Base-by-base conservation (phyloP, 2,888 invertebrate genomes). In the Lochmaea crataegi region DNA sequence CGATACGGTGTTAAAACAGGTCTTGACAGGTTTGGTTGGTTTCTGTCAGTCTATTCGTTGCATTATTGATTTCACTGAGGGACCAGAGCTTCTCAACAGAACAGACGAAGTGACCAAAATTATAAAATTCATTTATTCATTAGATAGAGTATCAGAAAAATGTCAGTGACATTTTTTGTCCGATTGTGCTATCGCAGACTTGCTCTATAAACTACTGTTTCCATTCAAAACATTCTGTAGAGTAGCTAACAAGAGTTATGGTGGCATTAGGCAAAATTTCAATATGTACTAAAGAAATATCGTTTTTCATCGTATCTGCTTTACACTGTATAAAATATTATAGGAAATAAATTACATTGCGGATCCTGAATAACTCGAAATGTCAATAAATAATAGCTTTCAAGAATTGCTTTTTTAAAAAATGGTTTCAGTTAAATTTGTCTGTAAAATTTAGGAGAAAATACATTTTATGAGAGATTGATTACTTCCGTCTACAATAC, bases 201-300 rank as follows among this genome's bases (percentile, higher is more conserved):
- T 42, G 42, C 11, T 42, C 10, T 42, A 2, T 10, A 2, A 11
- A 42, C 12, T 12, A 2, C 42, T 42, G 12, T 11, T 11, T 42
- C 12, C 12, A 42, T 10, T 11, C 11, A 10, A 10, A 42, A 42
- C 42, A 42, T 3, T 11, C 42, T 42, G 42, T 42, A 42, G 12
- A 11, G 11, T 12, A 63, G 12, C 16, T 70, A 75, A 74, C 76
- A 80, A 84, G 84, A 84, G 79, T 84, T 85, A 84, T 84, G 80
- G 81, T 66, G 74, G 83, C 81, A 84, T 84, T 84, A 83, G 81
- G 81, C 81, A 80, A 84, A 85, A 85, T 84, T 85, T 84, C 85
- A 85, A 85, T 85, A 84, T 85, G 83, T 82, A 82, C 78, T 76
- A 76, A 79, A 83, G 84, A 85, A 84, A 85, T 85, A 84, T 83